Base-by-base conservation (phyloP, 2,888 invertebrate species). In the Metalampra italica region DNA sequence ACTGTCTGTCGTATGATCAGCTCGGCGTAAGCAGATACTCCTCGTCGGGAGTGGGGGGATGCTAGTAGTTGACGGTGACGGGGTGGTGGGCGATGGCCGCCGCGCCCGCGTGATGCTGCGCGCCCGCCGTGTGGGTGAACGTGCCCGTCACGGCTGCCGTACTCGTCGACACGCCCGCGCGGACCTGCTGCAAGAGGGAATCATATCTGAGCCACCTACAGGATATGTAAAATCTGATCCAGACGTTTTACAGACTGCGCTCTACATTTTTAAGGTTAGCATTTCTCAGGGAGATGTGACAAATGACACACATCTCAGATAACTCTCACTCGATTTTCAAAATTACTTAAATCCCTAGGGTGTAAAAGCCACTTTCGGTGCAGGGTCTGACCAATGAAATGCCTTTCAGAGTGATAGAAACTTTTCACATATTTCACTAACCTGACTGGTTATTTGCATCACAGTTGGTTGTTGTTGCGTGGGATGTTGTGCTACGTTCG, bases 51-150 rank as follows among this genome's bases (percentile, higher is more conserved):
- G 46, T 29, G 51, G 39, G 29, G 46, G 42, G 34, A 45, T 70
- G 78, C 75, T 86, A 90, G 80, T 89, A 89, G 73, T 85, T 89
- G 55, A 90, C 89, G 32, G 86, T 82, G 64, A 90, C 89, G 7
- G 89, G 82, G 55, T 86, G 90, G 64, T 88, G 89, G 11, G 82
- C 66, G 49, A 87, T 63, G 9, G 73, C 54, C n/a, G 76, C 59
- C n/a, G 76, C 59, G 51, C 69, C 68, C 11, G 78, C 55, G 68
- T 79, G 82, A 58, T 85, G 81, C 56, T 69, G 75, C n/a, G 68
- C 50, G 47, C 55, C 52, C 38, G 72, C 56, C 0, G 75, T 51
- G 67, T 79, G 80, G 0, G 75, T 63, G 70, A 83, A 84, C 11
- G 81, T 63, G 50, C 66, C 68, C 9, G 68, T 51, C 14, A 70